Evolutionary conservation across 2,797 vertebrate genomes (phyloP), one percentile per base, ranked within the genome.

Genomic region (Mionectes olivaceus): DNA sequence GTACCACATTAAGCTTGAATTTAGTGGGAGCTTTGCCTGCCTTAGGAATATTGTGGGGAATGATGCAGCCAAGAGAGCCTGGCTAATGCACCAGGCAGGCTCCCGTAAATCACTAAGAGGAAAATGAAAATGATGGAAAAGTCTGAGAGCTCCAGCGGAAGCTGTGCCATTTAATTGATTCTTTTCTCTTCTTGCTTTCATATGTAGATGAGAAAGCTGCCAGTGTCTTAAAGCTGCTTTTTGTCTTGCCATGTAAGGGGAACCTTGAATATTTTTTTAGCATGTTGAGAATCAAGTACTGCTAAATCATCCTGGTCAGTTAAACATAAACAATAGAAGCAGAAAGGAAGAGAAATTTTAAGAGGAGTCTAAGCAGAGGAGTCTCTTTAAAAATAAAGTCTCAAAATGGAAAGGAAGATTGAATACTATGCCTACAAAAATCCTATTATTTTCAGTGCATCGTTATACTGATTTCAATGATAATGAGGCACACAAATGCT

Each of bases 91-190:
- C 19, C 46, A 85, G 56, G 35, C 33, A 81, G 32, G 21, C 35
- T 89, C 56, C 10, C 1, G 0, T 87, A 59, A 87, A 76, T 82
- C 11, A 2, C 50, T 76, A 37, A 78, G 55, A 69, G 67, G 53
- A 87, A 95, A 94, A 89, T 22, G 8, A 84, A 92, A 39, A 65
- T 24, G 32, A 56, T 32, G 63, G 71, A 89, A 83, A 80, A n/a
- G 67, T 52, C 69, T 79, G 61, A 82, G 77, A 90, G 55, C 24
- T 86, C 44, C 76, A 88, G 55, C 23, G 73, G 47, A 84, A 86
- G 59, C 44, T 33, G 16, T 69, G 18, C 19, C 65, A 30, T 69
- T 73, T 83, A 86, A 78, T 87, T 88, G 19, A 55, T 85, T 59
- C 27, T 68, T 83, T 61, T 81, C 71, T 60, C 71, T 52, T 78